Base-by-base conservation (phyloP, 2,113 vertebrate species). In the Turdus rufiventris region DNA sequence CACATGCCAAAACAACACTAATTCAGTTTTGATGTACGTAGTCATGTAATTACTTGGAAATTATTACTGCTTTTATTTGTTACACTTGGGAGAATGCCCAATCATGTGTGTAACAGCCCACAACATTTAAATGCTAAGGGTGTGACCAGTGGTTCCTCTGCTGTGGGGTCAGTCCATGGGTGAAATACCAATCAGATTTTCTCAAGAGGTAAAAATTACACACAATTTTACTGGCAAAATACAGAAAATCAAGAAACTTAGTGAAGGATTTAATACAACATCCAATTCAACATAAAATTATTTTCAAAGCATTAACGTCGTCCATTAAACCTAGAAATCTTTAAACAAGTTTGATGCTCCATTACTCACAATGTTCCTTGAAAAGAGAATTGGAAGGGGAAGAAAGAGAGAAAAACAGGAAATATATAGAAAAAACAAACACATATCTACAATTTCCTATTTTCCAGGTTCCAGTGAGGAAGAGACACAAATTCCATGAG, bases 11-110 rank as follows among this genome's bases (percentile, higher is more conserved):
- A 83, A 73, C 15, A 72, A 6, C 7, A 57, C 8, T 28, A 65
- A 47, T 71, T 90, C 25, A 53, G 62, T 60, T 86, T 94, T 88
- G 74, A 71, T 88, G 88, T 26, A 60, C 33, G 66, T 18, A 58
- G 43, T 66, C n/a, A 42, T 13, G 12, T 38, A 65, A 92, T 85
- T 85, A 48, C 83, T 92, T 89, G 51, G 74, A 86, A 95, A 88
- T 92, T 23, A 58, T 88, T 93, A 84, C 81, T 80, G 72, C 78
- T 96, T 97, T 97, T 96, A 96, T 97, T 97, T 92, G 82, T 78
- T 91, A 96, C 97, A 96, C 7, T 97, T 83, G 63, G 82, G 91
- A 95, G 50, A 93, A 96, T 96, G 95, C 51, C 62, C 94, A 94
- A 95, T 95, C 81, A 91, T 77, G 73, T 0, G 12, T 77, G 25